Evolutionary conservation across 1,140 invertebrate genomes (phyloP).

Genomic region (Trialeurodes vaporariorum): DNA sequence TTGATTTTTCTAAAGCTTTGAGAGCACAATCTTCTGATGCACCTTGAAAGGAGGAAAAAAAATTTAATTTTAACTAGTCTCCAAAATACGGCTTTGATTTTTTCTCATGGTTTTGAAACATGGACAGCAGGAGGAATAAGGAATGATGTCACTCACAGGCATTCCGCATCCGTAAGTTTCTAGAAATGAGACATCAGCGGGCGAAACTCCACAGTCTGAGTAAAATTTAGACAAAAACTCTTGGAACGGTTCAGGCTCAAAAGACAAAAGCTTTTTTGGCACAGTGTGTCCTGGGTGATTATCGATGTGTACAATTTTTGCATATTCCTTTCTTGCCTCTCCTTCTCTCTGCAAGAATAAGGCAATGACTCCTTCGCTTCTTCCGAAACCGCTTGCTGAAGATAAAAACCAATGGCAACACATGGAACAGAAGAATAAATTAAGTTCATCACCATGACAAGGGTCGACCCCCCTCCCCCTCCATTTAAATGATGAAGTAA

Average conservation of each 20-base stretch:
- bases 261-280: not conserved
- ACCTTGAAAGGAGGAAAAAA: no score
- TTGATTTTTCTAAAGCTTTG: no score
- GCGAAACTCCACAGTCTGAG: not conserved
- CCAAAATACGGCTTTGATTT: no score
- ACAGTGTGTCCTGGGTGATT: conserved; percentile 35
- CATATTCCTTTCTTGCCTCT: conserved; percentile 46
- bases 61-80: no score
- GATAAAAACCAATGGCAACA: no score
- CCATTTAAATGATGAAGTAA: no score
- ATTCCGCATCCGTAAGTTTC: not conserved
- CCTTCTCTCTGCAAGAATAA: conserved; percentile 44
- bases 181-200: not conserved
- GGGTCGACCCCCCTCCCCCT: no score
- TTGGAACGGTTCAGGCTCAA: not conserved
- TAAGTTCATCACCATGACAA: no score
- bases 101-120: no score
- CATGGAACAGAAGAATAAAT: no score
- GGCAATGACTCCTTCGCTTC: conserved; percentile 27
- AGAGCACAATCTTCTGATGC: no score
- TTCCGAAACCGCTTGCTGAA: conserved; percentile 21
- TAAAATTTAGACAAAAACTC: not conserved
- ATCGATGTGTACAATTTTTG: conserved; percentile 42
- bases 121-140: no score
- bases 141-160: not conserved